These are phyloP conservation scores for Sinohyriopsis cumingii DNA, from an alignment of 2,888 invertebrate species.

Conservation along the genomic window DNA sequence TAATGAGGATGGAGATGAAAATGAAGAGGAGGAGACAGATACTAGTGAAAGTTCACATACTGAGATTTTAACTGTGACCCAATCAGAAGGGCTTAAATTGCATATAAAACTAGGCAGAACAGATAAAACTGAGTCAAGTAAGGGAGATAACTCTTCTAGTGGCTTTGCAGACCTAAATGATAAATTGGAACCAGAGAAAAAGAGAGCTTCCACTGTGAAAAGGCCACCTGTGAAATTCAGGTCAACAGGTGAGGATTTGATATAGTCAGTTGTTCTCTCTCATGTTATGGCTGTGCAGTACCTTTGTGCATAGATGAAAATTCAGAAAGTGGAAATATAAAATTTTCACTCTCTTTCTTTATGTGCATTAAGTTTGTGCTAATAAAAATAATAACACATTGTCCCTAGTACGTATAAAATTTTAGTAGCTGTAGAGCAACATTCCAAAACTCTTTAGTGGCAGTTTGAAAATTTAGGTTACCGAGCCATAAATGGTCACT, in stretches of 20 bases:
- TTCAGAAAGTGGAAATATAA: too few species aligned
- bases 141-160: too few species aligned
- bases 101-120: conserved; percentile 42
- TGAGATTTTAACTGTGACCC: conserved; percentile 29
- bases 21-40: conserved; percentile 14
- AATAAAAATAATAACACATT: too few species aligned
- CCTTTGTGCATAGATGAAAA: background rate
- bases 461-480: too few species aligned
- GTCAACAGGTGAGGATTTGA: conserved; percentile 78
- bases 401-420: too few species aligned
- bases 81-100: conserved; percentile 45
- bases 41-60: conserved; percentile 4
- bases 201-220: conserved; percentile 90
- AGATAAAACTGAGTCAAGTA: background rate
- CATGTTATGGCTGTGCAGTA: background rate
- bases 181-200: conserved; percentile 33
- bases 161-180: background rate
- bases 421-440: too few species aligned
- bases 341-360: too few species aligned
- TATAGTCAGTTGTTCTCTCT: conserved; percentile 1
- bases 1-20: conserved; percentile 11
- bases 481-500: too few species aligned
- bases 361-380: too few species aligned
- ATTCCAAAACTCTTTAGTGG: too few species aligned
- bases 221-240: conserved; percentile 92